Base-by-base conservation (phyloP, 2,797 vertebrate species). In the Odontamblyopus lacepedii region DNA sequence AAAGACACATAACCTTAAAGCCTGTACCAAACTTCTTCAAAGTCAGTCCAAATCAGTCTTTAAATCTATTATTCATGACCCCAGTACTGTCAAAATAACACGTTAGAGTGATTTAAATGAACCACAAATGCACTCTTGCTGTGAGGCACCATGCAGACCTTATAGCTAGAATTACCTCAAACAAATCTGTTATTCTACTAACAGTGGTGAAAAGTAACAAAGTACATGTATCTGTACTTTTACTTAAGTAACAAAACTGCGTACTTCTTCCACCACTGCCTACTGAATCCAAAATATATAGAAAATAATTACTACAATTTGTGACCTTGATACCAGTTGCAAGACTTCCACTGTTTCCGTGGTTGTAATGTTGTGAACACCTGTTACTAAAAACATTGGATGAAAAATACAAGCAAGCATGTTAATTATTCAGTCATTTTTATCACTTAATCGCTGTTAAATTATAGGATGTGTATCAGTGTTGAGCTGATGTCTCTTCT, bases 401-500 rank as follows among this genome's bases (percentile, higher is more conserved):
- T n/a, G 38, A 44, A 26, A 41, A 64, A 48, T 41, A 44, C 12
- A 23, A 44, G 32, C 11, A 63, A 41, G 2, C n/a, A 26, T 44
- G 11, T 64, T 44, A 7, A 64, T 38, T 23, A 63, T 63, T 63
- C 35, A 23, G 66, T 35, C 50, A 57, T 71, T 23, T 35, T 0
- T 69, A 16, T 41, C 41, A 62, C 35, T 5, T 66, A 51, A 30
- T 71, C 71, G 63, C 30, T 72, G 63, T 69, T 53, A 75, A 64
- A 71, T 70, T 19, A 62, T 73, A 72, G 61, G 38, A 35, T 63
- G 30, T 63, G 23, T 44, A 48, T 64, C 23, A 11, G 13, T 9
- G 13, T 73, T n/a, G 23, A 38, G 35, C 35, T 67, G 15, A 18
- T 55, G 41, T 72, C 27, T 71, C 60, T 69, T 70, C 79, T 63